These are phyloP conservation scores for Callocephalon fimbriatum DNA, from an alignment of 2,113 vertebrate genomes.

Conservation along the genomic window DNA sequence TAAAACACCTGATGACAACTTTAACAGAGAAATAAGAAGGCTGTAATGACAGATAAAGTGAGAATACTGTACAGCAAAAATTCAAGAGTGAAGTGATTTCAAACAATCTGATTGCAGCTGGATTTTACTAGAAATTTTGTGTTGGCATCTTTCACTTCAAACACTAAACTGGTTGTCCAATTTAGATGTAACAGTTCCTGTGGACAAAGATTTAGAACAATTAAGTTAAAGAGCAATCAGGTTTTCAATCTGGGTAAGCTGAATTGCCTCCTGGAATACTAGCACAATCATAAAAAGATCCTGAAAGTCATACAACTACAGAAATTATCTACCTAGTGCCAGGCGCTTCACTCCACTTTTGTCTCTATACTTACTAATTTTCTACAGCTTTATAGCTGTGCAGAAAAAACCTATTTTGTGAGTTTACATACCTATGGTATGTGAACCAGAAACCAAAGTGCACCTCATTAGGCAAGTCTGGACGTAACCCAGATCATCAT, in stretches of 20 bases:
- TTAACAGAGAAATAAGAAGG: background rate
- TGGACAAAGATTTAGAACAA: background rate
- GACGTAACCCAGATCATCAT: background rate
- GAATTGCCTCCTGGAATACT: background rate
- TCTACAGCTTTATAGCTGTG: background rate
- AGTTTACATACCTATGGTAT: background rate
- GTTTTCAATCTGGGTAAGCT: background rate
- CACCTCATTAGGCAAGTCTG: background rate
- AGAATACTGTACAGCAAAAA: background rate
- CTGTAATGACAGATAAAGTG: background rate
- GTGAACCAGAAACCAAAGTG: background rate
- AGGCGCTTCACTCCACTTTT: background rate
- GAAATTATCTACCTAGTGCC: background rate
- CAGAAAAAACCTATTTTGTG: background rate
- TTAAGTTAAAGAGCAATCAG: background rate
- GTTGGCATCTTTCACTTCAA: background rate
- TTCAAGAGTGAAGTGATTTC: background rate
- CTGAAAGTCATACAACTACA: background rate
- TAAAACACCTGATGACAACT: background rate
- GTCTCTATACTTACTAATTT: background rate
- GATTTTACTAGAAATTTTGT: background rate
- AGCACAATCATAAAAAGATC: background rate
- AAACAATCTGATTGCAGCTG: background rate
- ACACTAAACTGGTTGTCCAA: background rate
- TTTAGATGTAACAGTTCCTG: background rate